Base-by-base conservation (phyloP, 2,888 invertebrate species). In the Tortrix viridana region DNA sequence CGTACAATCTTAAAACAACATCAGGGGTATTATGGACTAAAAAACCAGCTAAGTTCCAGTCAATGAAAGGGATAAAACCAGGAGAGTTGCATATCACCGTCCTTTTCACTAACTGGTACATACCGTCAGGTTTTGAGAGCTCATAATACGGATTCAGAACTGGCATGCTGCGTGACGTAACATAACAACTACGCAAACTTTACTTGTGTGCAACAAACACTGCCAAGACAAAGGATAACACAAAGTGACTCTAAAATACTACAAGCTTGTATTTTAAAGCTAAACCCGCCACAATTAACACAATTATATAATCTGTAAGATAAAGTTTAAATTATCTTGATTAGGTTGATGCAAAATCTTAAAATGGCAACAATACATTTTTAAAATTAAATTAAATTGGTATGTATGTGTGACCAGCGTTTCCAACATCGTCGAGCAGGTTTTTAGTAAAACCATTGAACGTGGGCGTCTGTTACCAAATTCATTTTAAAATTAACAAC, bases 381-480 rank as follows among this genome's bases (percentile, higher is more conserved):
- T 6, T n/a, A n/a, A 6, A 41, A 41, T 41, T 12, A 41, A 41
- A 16, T 41, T 41, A 41, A 41, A 16, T n/a, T 32, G 32, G 32
- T 32, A 32, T 9, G 26, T 32, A 7, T 32, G 22, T 22, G 22
- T 14, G 57, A 41, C 53, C 46, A 47, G 41, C 9, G 14, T 47
- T 52, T 64, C 64, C 44, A 66, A 64, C 65, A 65, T 69, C 60
- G 56, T 65, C 61, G 65, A 65, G 60, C 66, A 68, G 67, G 59
- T 69, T 65, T n/a, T 62, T 60, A 69, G 67, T 67, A 63, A 65
- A 67, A 66, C 49, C 68, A 9, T 20, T 19, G 53, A 66, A 66
- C 68, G 81, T 79, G 69, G 81, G 82, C 74, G 82, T 77, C 69
- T 69, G 73, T 77, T 80, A 76, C 79, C 78, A 80, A 80, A 82